phyloP scores from a whole-genome alignment of 2,888 invertebrate species.

The Scelioninae gen. 2 region DNA sequence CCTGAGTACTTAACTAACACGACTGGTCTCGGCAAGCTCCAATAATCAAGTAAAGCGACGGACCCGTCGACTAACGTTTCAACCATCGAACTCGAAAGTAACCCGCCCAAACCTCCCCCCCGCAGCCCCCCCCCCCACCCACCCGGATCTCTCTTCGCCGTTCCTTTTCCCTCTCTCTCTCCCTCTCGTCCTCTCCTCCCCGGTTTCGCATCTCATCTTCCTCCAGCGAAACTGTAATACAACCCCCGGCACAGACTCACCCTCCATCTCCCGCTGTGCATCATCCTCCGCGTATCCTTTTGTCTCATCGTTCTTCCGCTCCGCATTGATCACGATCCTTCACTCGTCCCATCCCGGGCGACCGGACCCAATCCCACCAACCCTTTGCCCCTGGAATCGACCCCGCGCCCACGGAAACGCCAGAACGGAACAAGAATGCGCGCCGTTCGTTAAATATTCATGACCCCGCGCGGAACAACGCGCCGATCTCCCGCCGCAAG shows the following conservation, averaged over 20 bases:
- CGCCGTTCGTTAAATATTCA: slow-evolving; percentile 58
- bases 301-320: slow-evolving; percentile 54
- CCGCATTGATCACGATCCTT: slow-evolving; percentile 58
- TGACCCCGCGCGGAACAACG: too few relatives aligned
- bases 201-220: slow-evolving; percentile 59
- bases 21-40: too few relatives aligned
- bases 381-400: too few relatives aligned
- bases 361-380: too few relatives aligned
- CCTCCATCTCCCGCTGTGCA: slow-evolving; percentile 36
- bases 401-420: too few relatives aligned
- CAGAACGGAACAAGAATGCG: too few relatives aligned
- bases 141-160: slow-evolving; percentile 37
- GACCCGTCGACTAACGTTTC: too few relatives aligned
- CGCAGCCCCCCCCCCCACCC: slow-evolving; percentile 31
- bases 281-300: slow-evolving; percentile 44
- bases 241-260: slow-evolving; percentile 38
- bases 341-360: too few relatives aligned
- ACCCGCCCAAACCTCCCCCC: slow-evolving; percentile 49
- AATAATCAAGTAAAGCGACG: too few relatives aligned
- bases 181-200: slow-evolving; percentile 51
- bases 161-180: slow-evolving; percentile 51
- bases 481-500: too few relatives aligned
- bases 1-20: too few relatives aligned
- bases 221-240: slow-evolving; percentile 56
- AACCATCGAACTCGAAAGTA: too few relatives aligned